Base-by-base conservation (phyloP, 2,888 invertebrate species). In the Athrips mouffetella region DNA sequence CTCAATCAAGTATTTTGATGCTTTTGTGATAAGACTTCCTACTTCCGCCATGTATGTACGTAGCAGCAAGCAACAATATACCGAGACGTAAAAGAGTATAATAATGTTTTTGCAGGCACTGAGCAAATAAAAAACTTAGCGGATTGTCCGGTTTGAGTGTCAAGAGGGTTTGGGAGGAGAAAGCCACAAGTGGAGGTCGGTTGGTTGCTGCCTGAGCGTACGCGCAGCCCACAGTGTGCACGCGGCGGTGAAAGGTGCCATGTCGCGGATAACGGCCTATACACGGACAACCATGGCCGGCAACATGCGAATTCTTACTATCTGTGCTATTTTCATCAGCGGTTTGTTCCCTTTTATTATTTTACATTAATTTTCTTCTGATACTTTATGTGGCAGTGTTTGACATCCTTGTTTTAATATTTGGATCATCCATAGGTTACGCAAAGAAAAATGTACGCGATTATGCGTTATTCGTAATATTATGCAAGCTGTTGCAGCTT, bases 211-310 rank as follows among this genome's bases (percentile, higher is more conserved):
- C 25, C 30, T 13, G 23, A 25, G 27, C 11, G 45, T 55, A 50
- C 57, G 58, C 45, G 51, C 46, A 44, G 56, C 49, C 60, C 65
- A 60, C 83, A 88, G 87, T 88, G 76, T 76, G 81, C 77, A 65
- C 71, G 79, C 82, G 84, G 56, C 80, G 74, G 87, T 87, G 87
- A 88, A 87, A 85, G 87, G 88, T 62, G 66, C 63, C 70, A 83
- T 83, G 83, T 76, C 79, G 75, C 70, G 70, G 65, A 65, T 62
- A 53, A 62, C 68, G 64, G 72, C 67, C 70, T 55, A 68, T 64
- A 66, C 60, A 59, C 72, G 73, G 61, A 65, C 71, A 59, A 63
- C 68, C 67, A 82, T 80, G 78, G 68, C 76, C 69, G 71, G 73
- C 57, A 52, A 69, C 63, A 71, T 76, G 78, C 76, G 80, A 74